Evolutionary conservation across 2,797 vertebrate species (phyloP).

Genomic region (Xerus rutilus): DNA sequence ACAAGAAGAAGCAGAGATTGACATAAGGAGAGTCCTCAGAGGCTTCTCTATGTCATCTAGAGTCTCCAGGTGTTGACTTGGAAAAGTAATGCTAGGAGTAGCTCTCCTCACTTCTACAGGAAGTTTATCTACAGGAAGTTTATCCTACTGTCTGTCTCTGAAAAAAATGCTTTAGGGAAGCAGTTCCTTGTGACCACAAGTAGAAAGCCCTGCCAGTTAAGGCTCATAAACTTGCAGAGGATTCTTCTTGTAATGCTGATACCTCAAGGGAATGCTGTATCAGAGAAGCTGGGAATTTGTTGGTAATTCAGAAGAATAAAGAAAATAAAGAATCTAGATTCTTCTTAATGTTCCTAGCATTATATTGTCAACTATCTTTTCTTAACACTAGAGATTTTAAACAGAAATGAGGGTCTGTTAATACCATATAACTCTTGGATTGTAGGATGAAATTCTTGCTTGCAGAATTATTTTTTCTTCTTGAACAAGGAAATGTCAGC

Average conservation of each 20-base stretch:
- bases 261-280: not conserved
- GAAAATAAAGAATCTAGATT: not conserved
- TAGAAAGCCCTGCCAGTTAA: not conserved
- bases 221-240: not conserved
- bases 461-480: not conserved
- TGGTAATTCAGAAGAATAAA: not conserved
- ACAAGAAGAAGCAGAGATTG: not conserved
- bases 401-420: not conserved
- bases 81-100: not conserved
- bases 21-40: not conserved
- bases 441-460: not conserved
- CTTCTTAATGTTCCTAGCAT: slow-evolving; percentile 12
- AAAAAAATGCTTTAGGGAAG: not conserved
- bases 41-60: not conserved
- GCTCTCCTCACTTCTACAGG: not conserved
- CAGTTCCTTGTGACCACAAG: not conserved
- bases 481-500: not conserved
- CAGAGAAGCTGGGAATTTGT: not conserved
- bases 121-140: not conserved
- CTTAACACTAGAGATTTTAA: not conserved
- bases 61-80: not conserved
- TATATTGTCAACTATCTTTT: slow-evolving; percentile 8
- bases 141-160: not conserved
- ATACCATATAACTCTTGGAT: not conserved
- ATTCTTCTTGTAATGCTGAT: not conserved